Evolutionary conservation across 2,888 invertebrate species (phyloP), one percentile per base, ranked within the genome.

Genomic region (Oscheius sp.): DNA sequence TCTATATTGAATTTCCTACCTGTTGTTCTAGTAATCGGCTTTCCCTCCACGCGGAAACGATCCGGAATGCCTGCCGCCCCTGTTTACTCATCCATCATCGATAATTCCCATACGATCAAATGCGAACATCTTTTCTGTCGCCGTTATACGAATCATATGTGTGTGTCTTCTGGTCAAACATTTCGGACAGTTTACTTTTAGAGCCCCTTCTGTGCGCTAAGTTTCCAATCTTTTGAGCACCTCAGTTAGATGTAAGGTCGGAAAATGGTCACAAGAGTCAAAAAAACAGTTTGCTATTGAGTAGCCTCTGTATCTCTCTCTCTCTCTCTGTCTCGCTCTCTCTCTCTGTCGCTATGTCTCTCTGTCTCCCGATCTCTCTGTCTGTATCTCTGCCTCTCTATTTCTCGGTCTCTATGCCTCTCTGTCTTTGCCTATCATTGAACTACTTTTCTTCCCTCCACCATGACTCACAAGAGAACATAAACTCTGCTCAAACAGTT

Each of bases 1-100:
- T 66, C 50, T 11, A 47, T n/a, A n/a, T 47, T 13, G 35, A 35
- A 35, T 32, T 63, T 47, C 32, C 48, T n/a, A n/a, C 37, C 32
- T 62, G n/a, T 55, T 13, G 7, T 33, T 62, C 62, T 4, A 29
- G 42, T 68, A 68, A 68, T 68, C 68, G 68, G 68, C 68, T 65
- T 65, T 65, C 29, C 37, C 55, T 55, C 53, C 42, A 53, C 55
- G 68, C 47, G 47, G 63, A 48, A 58, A 33, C 33, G 7, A 47
- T 48, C 63, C 68, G 50, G 65, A 50, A 21, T 29, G 63, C 48
- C 63, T 29, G 63, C 48, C 63, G 63, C 51, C 55, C 32, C 48
- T 65, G 50, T 65, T 65, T 65, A 65, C 65, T 33, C 51, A 65
- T 48, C 65, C 33, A 50, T 63, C 42, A 47, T 32, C 32, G 29